Percentiles rank a stretch among this genome's conserved stretches.
phyloP scores from a whole-genome alignment of 2,113 vertebrate genomes.

The Camelus dromedarius region DNA sequence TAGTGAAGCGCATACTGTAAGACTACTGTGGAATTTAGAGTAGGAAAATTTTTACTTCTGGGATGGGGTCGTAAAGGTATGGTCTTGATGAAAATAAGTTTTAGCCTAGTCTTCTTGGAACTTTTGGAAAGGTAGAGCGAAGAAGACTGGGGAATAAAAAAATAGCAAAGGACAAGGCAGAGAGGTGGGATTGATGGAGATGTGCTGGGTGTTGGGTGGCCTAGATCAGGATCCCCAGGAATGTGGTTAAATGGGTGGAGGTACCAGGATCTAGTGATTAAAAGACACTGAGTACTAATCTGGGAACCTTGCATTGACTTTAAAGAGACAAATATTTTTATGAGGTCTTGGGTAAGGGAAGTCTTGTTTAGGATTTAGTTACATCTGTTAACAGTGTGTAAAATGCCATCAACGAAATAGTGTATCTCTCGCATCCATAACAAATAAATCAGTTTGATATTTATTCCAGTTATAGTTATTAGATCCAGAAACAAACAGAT shows the following conservation, averaged over 20 bases:
- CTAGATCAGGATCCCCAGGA: background rate
- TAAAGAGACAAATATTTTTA: background rate
- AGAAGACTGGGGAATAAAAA: background rate
- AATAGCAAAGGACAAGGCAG: background rate
- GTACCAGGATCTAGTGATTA: background rate
- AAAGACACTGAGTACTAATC: background rate
- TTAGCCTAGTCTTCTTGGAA: background rate
- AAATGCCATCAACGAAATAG: background rate
- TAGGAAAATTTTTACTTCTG: background rate
- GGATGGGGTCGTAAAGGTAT: background rate
- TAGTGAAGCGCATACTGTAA: background rate
- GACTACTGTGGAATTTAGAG: background rate
- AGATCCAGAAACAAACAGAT: background rate
- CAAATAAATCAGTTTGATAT: background rate
- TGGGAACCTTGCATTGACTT: background rate
- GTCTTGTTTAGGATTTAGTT: background rate
- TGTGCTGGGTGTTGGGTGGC: fast-evolving
- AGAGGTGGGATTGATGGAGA: background rate
- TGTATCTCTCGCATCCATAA: background rate
- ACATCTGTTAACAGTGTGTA: background rate
- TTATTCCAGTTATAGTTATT: background rate
- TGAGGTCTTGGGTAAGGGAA: background rate
- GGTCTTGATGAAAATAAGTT: background rate
- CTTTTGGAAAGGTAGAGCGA: background rate
- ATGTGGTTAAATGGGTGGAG: background rate